Base-by-base conservation (phyloP, 2,113 vertebrate genomes). In the Daubentonia madagascariensis region DNA sequence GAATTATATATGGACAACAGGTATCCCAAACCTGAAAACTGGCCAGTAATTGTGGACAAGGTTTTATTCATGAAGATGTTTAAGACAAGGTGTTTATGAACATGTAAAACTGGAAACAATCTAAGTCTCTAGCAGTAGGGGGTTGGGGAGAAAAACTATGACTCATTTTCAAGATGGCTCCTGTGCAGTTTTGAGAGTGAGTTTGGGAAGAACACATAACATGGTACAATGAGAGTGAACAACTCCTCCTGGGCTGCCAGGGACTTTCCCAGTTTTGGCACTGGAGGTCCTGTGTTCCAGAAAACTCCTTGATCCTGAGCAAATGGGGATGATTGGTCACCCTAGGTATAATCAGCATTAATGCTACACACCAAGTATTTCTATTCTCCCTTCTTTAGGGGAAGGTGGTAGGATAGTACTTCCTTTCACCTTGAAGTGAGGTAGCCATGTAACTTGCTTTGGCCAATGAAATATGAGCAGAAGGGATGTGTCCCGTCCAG, bases 161-260 rank as follows among this genome's bases (percentile, higher is more conserved):
- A 68, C 25, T 68, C 28, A 9, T 7, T 22, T 35, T 1, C 14
- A 43, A 30, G 35, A 16, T 25, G 37, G 32, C 30, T 52, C 14
- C 23, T 17, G 32, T 25, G n/a, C 18, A 6, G 92, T 48, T 40
- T 12, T 32, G 50, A 54, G 40, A 54, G 18, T 1, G 14, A 10
- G 70, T 6, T 30, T 78, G 85, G 22, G 32, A 37, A 57, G 73
- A 6, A 40, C 3, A 0, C 4, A 1, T 0, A 0, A 25, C 4
- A 0, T 0, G 23, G 48, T 0, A 17, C 37, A 3, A 2, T 5
- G 68, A 67, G 18, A 28, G 45, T 17, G 18, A 23, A 9, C 0
- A 1, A 3, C 8, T 14, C 28, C 54, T 45, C 43, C 61, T 37
- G 45, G 54, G 40, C 65, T n/a, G 54, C 35, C 30, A 61, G 5